Conservation (phyloP, 2,113 vertebrate species). For the Plectropomus leopardus region DNA sequence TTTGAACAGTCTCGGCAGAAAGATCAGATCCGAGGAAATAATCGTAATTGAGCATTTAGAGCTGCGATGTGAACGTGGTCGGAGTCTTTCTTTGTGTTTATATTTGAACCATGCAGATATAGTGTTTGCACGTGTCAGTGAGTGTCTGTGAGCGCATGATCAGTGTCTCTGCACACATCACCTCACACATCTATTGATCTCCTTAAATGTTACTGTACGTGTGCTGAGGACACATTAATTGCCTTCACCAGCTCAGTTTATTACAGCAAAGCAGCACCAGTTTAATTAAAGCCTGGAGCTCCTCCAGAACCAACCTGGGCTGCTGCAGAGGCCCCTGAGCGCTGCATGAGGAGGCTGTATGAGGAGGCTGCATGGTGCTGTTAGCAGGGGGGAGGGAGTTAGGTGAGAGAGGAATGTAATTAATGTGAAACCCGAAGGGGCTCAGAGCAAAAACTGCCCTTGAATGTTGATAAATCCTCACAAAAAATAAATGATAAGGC, state of each 20-base stretch:
- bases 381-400: not conserved
- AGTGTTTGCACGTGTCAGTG: not conserved
- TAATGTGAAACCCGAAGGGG: slow-evolving; percentile 1
- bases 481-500: not conserved
- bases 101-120: not conserved
- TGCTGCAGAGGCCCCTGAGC: not conserved
- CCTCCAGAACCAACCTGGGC: slow-evolving; percentile 2
- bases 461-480: slow-evolving; percentile 3
- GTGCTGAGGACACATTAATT: slow-evolving; percentile 19
- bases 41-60: too few relatives aligned
- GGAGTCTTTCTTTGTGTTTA: not conserved
- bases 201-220: not conserved
- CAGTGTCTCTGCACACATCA: not conserved
- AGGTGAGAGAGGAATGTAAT: slow-evolving; percentile 3
- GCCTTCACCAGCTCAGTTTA: slow-evolving; percentile 13
- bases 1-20: too few relatives aligned
- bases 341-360: not conserved
- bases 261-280: slow-evolving; percentile 1
- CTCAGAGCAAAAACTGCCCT: slow-evolving; percentile 2
- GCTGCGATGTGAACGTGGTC: too few relatives aligned
- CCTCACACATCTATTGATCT: not conserved
- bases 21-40: too few relatives aligned
- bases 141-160: not conserved
- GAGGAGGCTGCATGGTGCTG: slow-evolving; percentile 5
- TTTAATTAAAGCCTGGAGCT: slow-evolving; percentile 34